Conservation (phyloP, 2,113 vertebrate genomes). For the Egretta garzetta region DNA sequence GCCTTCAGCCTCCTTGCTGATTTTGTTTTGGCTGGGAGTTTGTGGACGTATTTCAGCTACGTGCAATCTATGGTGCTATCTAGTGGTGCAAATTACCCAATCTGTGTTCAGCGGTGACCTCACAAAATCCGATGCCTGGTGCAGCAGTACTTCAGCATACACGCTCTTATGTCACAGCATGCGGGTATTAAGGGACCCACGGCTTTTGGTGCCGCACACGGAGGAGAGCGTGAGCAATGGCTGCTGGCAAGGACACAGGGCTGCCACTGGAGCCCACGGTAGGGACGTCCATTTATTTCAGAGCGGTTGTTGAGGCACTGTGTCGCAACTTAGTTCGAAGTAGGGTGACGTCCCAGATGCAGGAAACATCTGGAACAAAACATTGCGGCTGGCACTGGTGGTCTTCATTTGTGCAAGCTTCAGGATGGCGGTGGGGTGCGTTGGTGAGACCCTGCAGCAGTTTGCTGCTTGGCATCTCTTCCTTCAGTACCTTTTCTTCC, state of each 20-base stretch:
- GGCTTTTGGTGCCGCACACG: accelerated
- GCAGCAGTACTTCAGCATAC: background rate
- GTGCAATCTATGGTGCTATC: background rate
- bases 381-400: background rate
- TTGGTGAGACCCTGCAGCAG: background rate
- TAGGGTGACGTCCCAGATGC: background rate
- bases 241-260: background rate
- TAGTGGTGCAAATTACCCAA: background rate
- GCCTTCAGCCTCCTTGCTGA: background rate
- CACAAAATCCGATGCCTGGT: accelerated
- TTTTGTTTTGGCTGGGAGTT: background rate
- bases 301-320: accelerated
- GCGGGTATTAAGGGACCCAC: accelerated
- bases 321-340: background rate
- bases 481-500: background rate
- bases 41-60: background rate
- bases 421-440: accelerated
- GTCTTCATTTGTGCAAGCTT: background rate
- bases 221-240: accelerated
- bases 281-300: background rate
- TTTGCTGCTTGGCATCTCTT: background rate
- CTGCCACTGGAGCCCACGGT: background rate
- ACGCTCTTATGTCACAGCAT: accelerated
- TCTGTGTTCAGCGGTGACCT: background rate
- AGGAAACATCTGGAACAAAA: background rate